These are phyloP conservation scores for Geophilus truncorum DNA, from an alignment of 2,888 invertebrate genomes.

Conservation along the genomic window DNA sequence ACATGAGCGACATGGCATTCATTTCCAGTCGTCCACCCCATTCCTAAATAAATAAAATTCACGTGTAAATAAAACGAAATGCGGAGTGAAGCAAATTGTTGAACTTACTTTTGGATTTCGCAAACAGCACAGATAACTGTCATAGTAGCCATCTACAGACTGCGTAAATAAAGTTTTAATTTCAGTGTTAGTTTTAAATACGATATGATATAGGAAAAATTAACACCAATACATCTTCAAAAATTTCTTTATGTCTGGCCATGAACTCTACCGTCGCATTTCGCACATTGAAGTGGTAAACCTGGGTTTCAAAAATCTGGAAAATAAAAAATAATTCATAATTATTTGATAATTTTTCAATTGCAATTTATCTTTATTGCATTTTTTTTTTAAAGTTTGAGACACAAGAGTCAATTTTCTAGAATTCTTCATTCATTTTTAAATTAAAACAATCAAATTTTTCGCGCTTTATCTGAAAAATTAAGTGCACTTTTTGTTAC, in stretches of 20 bases:
- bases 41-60: conserved; percentile 48
- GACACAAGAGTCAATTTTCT: too few species aligned
- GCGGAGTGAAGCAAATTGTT: too few species aligned
- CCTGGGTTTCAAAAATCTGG: conserved; percentile 60
- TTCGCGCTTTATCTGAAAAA: too few species aligned
- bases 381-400: neutral
- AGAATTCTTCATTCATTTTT: too few species aligned
- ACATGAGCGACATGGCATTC: conserved; percentile 64
- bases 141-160: conserved; percentile 60
- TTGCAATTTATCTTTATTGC: neutral
- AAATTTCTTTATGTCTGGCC: conserved; percentile 59
- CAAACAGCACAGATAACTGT: conserved; percentile 65
- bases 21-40: conserved; percentile 66
- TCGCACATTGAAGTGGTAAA: conserved; percentile 68
- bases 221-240: conserved; percentile 48
- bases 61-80: neutral
- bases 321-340: conserved; percentile 41
- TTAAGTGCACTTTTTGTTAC: too few species aligned
- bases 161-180: conserved; percentile 45
- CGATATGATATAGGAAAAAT: conserved; percentile 31
- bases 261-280: conserved; percentile 69
- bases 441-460: too few species aligned
- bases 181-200: neutral
- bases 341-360: too few species aligned
- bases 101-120: conserved; percentile 56